Percentiles rank a stretch among this genome's conserved stretches.
Evolutionary conservation across 1,140 invertebrate genomes (phyloP).

Genomic region (Drosophila sucinea): DNA sequence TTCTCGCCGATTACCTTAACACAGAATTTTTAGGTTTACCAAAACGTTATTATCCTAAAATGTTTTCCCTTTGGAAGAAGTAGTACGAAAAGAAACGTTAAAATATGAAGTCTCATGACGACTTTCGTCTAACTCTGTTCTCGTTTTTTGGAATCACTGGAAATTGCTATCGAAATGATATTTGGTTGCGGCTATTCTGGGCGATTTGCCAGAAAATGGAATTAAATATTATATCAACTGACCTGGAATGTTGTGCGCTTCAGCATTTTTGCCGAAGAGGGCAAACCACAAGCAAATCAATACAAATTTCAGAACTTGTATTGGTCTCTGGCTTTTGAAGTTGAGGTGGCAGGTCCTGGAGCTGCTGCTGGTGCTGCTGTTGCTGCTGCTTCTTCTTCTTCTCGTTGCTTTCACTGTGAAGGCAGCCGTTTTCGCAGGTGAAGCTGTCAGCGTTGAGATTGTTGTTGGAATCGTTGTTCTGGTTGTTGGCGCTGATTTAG

Average conservation of each 20-base stretch:
- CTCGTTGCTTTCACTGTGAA: constrained; percentile 70
- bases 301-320: constrained; percentile 51
- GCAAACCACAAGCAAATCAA: constrained; percentile 57
- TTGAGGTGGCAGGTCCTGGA: constrained; percentile 37
- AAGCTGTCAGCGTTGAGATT: constrained; percentile 41
- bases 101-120: no score
- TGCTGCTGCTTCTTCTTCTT: constrained; percentile 47
- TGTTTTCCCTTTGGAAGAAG: no score
- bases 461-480: constrained; percentile 36
- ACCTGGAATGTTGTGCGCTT: constrained; percentile 77
- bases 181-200: constrained; percentile 24
- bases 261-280: constrained; percentile 58
- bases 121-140: no score
- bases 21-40: no score
- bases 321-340: constrained; percentile 27
- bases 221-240: constrained; percentile 39
- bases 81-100: no score
- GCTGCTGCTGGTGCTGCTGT: constrained; percentile 8
- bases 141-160: constrained; percentile 13
- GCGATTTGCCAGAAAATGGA: constrained; percentile 36
- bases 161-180: constrained; percentile 28
- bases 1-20: no score
- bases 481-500: constrained; percentile 17
- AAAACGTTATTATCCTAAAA: no score
- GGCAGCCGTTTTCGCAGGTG: constrained; percentile 56